Base-by-base conservation (phyloP, 2,888 invertebrate genomes). In the Nymphalis c-album region DNA sequence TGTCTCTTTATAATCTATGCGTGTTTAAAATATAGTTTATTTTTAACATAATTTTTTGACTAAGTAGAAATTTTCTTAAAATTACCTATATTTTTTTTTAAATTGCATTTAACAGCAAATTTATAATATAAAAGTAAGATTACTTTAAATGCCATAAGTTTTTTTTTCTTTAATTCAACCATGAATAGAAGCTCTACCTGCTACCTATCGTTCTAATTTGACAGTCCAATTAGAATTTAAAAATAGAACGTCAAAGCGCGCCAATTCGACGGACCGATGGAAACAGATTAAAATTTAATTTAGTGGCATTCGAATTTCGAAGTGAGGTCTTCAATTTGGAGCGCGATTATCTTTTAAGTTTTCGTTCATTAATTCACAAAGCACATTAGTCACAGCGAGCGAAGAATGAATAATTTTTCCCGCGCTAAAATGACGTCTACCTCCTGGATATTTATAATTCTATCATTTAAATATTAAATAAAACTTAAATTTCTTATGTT, bases 151-250 rank as follows among this genome's bases (percentile, higher is more conserved):
- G 3, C 40, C 7, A 8, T 10, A 8, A 40, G 40, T 8, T 13
- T 40, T 40, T 40, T 40, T 40, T 13, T 40, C 6, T 31, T 40
- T 40, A 40, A 13, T 40, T 40, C 13, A 40, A 40, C 4, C 40
- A 40, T 40, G 4, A 4, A 40, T 40, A 40, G 40, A 40, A 40
- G 40, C 40, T 13, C 40, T 13, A 40, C 13, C 40, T 40, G 40
- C 40, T 22, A 26, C 53, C 22, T 77, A 76, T 79, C 74, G 78
- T 74, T 77, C 61, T 63, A 73, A 77, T 82, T 82, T 79, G 77
- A 78, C 80, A 82, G 82, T 84, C 84, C 84, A 84, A 86, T 87
- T 87, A 85, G 79, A 86, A 86, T 77, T 85, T 87, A 78, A 84
- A 85, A 82, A 82, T 75, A 73, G 78, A 77, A 79, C 74, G 75